Evolutionary conservation across 2,797 vertebrate genomes (phyloP), one percentile per base, ranked within the genome.

Genomic region (Capromys pilorides): DNA sequence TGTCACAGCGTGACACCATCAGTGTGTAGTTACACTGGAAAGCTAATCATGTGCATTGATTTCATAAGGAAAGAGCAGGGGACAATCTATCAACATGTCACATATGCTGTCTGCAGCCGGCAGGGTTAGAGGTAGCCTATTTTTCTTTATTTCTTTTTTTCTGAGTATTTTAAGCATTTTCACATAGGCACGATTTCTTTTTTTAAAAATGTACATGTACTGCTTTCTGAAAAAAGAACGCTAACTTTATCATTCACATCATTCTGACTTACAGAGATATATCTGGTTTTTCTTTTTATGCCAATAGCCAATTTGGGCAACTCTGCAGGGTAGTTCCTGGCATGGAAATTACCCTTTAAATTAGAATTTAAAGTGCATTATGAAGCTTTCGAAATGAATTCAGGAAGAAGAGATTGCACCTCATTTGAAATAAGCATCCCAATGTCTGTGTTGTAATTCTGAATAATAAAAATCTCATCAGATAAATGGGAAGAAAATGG

Each of bases 401-500:
- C 93, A 86, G 83, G 90, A 93, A 96, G 69, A 59, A 97, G 59
- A 84, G 89, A 87, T 64, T 94, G 5, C 33, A 90, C 94, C 94
- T 45, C 41, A 61, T 96, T 93, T 85, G 95, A 96, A 97, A 88
- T 78, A 97, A 91, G 51, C 61, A 80, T 82, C 54, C 26, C 0
- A 4, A 41, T 86, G 95, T 94, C 67, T 84, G 45, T 87, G 51
- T 33, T 80, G 69, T 86, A 93, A 96, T 97, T 97, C 36, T 82
- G 33, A 95, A 93, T 91, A 95, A 95, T 95, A 91, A 97, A 96
- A 96, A 81, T 82, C 45, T 90, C 83, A 59, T 54, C 80, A 61
- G 45, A 36, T 4, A 79, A 97, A 94, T 93, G 82, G 85, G 64
- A 96, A 96, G 49, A 95, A 96, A 98, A 97, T 95, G 88, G 24